phyloP scores from a whole-genome alignment of 2,888 invertebrate genomes.

The Phaedon cochleariae region DNA sequence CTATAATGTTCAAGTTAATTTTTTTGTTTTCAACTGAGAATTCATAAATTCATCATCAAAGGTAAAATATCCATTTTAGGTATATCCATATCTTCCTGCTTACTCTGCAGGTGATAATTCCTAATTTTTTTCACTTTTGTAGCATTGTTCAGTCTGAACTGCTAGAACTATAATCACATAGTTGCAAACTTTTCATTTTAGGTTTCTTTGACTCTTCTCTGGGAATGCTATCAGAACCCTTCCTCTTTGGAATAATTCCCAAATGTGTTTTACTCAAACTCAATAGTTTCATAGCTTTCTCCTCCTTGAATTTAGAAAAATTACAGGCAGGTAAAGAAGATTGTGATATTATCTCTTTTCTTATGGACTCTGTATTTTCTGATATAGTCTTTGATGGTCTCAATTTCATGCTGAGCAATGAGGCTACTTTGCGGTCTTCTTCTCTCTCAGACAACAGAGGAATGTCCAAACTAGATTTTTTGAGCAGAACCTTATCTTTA shows the following conservation, averaged over 20 bases:
- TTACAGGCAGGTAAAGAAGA: conserved; percentile 56
- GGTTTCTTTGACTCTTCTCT: conserved; percentile 20
- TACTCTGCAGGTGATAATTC: too few species aligned
- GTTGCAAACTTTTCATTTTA: conserved; percentile 42
- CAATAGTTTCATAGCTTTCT: conserved; percentile 55
- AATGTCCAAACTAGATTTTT: conserved; percentile 81
- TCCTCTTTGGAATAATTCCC: conserved; percentile 46
- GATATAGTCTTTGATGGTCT: conserved; percentile 70
- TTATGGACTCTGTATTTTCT: conserved; percentile 61
- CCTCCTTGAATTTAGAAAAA: conserved; percentile 55
- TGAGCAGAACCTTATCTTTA: conserved; percentile 77
- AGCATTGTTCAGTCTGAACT: conserved; percentile 46
- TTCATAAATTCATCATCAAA: too few species aligned
- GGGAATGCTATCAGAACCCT: neutral
- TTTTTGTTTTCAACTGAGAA: too few species aligned
- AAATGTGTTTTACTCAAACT: conserved; percentile 43
- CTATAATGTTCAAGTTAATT: too few species aligned
- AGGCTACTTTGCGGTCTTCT: conserved; percentile 83
- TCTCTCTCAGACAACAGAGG: conserved; percentile 79
- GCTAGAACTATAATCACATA: conserved; percentile 55
- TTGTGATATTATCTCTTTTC: conserved; percentile 54
- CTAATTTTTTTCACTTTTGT: neutral
- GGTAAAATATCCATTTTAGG: too few species aligned
- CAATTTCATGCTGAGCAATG: conserved; percentile 74
- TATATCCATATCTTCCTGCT: too few species aligned